These are phyloP conservation scores for Mesorhabditis sp. DNA, from an alignment of 2,888 invertebrate species.

Conservation along the genomic window DNA sequence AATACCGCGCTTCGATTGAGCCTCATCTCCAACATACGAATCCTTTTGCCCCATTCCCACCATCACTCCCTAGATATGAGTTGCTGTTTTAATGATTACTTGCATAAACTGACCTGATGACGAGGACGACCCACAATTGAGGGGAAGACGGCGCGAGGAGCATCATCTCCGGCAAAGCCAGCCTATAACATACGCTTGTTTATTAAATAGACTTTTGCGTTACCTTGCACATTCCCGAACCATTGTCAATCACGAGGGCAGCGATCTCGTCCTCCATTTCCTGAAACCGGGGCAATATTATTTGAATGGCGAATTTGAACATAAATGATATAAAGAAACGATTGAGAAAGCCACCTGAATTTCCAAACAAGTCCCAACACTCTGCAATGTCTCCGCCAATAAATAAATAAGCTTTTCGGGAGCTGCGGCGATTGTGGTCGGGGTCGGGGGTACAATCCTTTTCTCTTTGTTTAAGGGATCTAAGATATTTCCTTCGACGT, in stretches of 20 bases:
- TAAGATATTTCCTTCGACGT: too few relatives aligned
- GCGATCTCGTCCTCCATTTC: constrained; percentile 82
- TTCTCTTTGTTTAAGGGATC: too few relatives aligned
- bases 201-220: neutral
- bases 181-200: constrained; percentile 62
- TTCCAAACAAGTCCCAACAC: too few relatives aligned
- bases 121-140: constrained; percentile 71
- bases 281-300: too few relatives aligned
- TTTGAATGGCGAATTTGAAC: too few relatives aligned
- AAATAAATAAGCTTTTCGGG: too few relatives aligned
- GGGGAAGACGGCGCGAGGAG: constrained; percentile 74
- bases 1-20: constrained; percentile 72
- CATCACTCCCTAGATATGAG: constrained; percentile 59
- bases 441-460: too few relatives aligned
- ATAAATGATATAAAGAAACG: too few relatives aligned
- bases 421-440: too few relatives aligned
- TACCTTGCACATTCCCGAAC: constrained; percentile 67
- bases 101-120: constrained; percentile 62
- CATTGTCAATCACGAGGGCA: constrained; percentile 70
- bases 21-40: constrained; percentile 50
- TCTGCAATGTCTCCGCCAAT: too few relatives aligned
- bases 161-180: constrained; percentile 73
- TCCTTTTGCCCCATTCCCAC: constrained; percentile 62
- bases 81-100: neutral
- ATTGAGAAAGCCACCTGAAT: too few relatives aligned